phyloP scores from a whole-genome alignment of 2,797 vertebrate genomes.

The Myotis vivesi region DNA sequence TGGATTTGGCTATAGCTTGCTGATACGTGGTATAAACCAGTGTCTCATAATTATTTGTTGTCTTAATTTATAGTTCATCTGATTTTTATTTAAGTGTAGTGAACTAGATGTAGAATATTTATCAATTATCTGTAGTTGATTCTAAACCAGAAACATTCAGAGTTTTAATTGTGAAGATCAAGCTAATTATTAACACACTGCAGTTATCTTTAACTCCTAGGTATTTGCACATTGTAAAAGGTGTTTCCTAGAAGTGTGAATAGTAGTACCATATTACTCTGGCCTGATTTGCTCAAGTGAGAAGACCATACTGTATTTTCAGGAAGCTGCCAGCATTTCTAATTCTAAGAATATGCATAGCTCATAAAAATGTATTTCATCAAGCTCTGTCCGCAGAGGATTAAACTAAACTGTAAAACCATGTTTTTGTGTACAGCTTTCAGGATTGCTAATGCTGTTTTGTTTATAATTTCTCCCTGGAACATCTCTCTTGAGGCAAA shows the following conservation, averaged over 20 bases:
- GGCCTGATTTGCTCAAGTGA: neutral
- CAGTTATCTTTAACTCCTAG: neutral
- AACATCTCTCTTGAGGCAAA: slow-evolving; percentile 24
- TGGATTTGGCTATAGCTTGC: neutral
- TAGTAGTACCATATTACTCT: neutral
- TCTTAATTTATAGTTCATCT: neutral
- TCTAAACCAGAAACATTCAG: neutral
- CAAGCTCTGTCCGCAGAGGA: neutral
- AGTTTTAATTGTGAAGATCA: neutral
- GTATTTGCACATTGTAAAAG: neutral
- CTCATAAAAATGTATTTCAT: slow-evolving; percentile 27
- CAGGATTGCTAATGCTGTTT: neutral
- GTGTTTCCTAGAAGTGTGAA: neutral
- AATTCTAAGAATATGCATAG: neutral
- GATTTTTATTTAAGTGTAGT: neutral
- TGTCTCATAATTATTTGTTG: neutral
- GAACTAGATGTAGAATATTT: neutral
- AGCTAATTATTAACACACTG: neutral
- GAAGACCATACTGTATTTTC: neutral
- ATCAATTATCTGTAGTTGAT: neutral
- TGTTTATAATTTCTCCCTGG: slow-evolving; percentile 42
- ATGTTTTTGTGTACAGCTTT: slow-evolving; percentile 12
- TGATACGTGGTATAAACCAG: neutral
- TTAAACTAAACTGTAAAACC: slow-evolving; percentile 25
- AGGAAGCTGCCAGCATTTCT: neutral